A percentile compares a stretch with the other conserved stretches of the same genome.
Conservation (phyloP, 1,140 invertebrate genomes). For the Macrobrachium rosenbergii region DNA sequence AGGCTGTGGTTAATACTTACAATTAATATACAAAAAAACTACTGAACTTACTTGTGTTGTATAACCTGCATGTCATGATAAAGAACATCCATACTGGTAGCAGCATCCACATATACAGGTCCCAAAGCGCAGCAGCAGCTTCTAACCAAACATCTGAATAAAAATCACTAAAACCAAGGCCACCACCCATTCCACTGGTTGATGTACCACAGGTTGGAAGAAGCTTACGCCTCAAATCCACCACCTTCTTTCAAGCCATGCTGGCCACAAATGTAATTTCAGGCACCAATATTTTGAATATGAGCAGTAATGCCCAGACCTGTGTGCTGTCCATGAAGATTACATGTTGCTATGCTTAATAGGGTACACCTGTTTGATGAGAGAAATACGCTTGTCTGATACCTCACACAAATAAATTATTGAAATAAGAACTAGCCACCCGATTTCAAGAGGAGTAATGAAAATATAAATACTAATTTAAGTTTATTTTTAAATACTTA, state of each 20-base stretch:
- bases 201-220: conserved; percentile 52
- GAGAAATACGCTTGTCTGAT: background rate
- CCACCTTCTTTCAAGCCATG: conserved; percentile 19
- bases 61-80: conserved; percentile 61
- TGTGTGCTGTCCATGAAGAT: conserved; percentile 91
- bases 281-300: conserved; percentile 82
- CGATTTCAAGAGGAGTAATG: no score
- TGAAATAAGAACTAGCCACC: no score
- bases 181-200: conserved; percentile 35
- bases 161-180: conserved; percentile 28
- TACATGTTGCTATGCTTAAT: conserved; percentile 91
- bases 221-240: conserved; percentile 31
- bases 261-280: conserved; percentile 64
- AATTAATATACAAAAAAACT: background rate
- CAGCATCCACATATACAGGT: conserved; percentile 93
- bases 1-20: background rate
- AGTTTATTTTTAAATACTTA: no score
- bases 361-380: conserved; percentile 79
- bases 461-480: no score
- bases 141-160: conserved; percentile 82
- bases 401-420: background rate
- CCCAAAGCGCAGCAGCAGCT: conserved; percentile 91
- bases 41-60: conserved; percentile 56
- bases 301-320: conserved; percentile 91
- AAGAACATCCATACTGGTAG: conserved; percentile 75